Conservation (phyloP, 2,113 vertebrate species). For the Daubentonia madagascariensis region DNA sequence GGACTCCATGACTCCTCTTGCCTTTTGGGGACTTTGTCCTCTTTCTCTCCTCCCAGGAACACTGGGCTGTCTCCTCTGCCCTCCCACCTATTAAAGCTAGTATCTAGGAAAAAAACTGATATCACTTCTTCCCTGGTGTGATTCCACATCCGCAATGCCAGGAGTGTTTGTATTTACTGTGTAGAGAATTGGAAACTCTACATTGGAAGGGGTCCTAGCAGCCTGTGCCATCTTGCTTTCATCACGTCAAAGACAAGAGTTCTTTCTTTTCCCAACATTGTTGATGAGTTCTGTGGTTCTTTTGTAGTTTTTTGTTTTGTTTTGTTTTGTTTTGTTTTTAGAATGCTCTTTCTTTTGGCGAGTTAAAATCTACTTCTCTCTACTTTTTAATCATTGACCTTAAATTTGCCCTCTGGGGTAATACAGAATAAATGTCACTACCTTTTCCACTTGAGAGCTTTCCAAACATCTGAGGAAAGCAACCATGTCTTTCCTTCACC, state of each 20-base stretch:
- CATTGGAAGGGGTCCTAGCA: background rate
- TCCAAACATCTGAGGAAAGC: conserved; percentile 45
- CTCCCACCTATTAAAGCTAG: background rate
- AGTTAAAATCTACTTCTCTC: background rate
- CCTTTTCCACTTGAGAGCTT: conserved; percentile 52
- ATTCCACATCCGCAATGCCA: background rate
- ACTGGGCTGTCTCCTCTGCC: background rate
- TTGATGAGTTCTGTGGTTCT: background rate
- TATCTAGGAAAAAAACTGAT: background rate
- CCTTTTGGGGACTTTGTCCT: background rate
- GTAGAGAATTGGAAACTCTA: background rate
- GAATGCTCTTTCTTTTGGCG: background rate
- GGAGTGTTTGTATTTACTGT: background rate
- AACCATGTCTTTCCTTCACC: conserved; percentile 34
- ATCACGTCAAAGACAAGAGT: background rate
- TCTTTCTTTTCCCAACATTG: background rate
- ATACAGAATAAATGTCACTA: conserved; percentile 47
- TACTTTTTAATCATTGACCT: conserved; percentile 33
- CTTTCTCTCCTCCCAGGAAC: background rate
- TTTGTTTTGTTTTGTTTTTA: background rate
- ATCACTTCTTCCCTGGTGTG: background rate
- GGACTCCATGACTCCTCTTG: background rate
- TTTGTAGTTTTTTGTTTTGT: background rate
- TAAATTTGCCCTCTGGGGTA: conserved; percentile 32
- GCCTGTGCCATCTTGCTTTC: background rate